Percentiles rank a stretch among this genome's conserved stretches.
These are phyloP conservation scores for Stramonita haemastoma DNA, from an alignment of 2,888 invertebrate species.

Conservation along the genomic window DNA sequence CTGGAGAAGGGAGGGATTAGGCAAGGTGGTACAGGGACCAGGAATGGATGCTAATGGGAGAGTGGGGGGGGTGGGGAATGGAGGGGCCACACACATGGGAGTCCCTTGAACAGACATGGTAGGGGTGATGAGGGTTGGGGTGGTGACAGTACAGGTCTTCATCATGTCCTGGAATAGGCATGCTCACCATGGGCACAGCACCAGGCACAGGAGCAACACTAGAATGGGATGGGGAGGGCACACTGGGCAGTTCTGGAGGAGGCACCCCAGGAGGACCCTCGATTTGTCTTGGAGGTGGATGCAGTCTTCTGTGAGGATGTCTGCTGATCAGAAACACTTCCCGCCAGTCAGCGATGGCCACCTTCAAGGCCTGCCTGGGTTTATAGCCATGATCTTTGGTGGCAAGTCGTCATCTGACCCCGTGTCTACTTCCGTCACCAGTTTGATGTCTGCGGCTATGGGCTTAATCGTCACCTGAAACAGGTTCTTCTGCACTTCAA, in stretches of 20 bases:
- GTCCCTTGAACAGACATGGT: neutral
- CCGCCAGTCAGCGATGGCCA: slow-evolving; percentile 93
- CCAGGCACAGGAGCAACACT: slow-evolving; percentile 75
- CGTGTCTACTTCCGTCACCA: slow-evolving; percentile 88
- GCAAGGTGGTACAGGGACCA: slow-evolving; percentile 48
- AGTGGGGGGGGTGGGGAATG: neutral
- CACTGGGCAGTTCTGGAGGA: neutral
- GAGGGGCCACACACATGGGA: neutral
- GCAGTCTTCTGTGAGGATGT: slow-evolving; percentile 53
- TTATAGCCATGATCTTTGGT: slow-evolving; percentile 78
- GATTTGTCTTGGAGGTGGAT: neutral
- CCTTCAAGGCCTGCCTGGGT: slow-evolving; percentile 75
- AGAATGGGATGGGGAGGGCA: neutral
- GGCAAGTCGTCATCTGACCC: slow-evolving; percentile 83
- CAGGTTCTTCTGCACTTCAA: neutral
- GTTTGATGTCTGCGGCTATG: slow-evolving; percentile 93
- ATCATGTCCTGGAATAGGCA: slow-evolving; percentile 38
- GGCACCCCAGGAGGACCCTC: slow-evolving; percentile 32
- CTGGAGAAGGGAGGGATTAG: slow-evolving; percentile 78
- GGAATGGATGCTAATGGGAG: neutral
- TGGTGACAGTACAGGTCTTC: slow-evolving; percentile 39
- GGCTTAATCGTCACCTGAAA: slow-evolving; percentile 79
- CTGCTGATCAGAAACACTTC: slow-evolving; percentile 86
- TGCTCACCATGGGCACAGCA: slow-evolving; percentile 44
- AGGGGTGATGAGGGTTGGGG: slow-evolving; percentile 34